Evolutionary conservation across 2,888 invertebrate genomes (phyloP).

Genomic region (Hecatera dysodea): DNA sequence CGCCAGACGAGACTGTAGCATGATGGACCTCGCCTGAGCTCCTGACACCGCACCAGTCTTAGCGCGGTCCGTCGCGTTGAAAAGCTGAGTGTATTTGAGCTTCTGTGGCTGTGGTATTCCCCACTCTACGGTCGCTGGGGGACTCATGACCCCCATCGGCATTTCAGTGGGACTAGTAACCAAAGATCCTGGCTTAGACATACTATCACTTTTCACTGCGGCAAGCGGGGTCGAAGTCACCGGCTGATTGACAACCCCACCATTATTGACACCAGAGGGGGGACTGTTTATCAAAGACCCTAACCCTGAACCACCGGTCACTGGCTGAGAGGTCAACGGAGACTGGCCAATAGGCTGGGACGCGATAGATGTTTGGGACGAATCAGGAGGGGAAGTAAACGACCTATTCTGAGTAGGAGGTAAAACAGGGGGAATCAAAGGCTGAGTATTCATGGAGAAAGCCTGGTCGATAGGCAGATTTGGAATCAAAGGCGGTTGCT

Average conservation of each 20-base stretch:
- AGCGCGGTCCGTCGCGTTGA: constrained; percentile 97
- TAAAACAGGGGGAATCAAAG: constrained; percentile 29
- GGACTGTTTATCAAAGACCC: constrained; percentile 80
- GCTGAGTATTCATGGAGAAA: constrained; percentile 25
- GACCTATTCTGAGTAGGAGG: constrained; percentile 22
- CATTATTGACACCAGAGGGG: constrained; percentile 69
- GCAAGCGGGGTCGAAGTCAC: constrained; percentile 86
- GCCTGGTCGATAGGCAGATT: constrained; percentile 45
- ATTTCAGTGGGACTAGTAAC: constrained; percentile 83
- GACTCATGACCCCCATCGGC: constrained; percentile 84
- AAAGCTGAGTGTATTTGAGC: constrained; percentile 96
- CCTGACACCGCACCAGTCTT: constrained; percentile 97
- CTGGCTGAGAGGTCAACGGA: constrained; percentile 70
- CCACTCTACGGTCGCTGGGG: constrained; percentile 93
- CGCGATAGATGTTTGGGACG: not conserved
- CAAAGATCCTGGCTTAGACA: constrained; percentile 84
- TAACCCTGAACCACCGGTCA: constrained; percentile 72
- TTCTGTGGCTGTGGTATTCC: constrained; percentile 92
- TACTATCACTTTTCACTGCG: constrained; percentile 78
- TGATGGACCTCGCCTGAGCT: constrained; percentile 95
- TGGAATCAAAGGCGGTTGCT: constrained; percentile 41
- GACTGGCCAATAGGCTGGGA: constrained; percentile 59
- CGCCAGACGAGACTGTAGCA: too few relatives aligned
- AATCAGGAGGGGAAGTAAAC: constrained; percentile 39
- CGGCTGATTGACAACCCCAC: constrained; percentile 77